Base-by-base conservation (phyloP, 2,113 vertebrate genomes). In the Gobio gobio region DNA sequence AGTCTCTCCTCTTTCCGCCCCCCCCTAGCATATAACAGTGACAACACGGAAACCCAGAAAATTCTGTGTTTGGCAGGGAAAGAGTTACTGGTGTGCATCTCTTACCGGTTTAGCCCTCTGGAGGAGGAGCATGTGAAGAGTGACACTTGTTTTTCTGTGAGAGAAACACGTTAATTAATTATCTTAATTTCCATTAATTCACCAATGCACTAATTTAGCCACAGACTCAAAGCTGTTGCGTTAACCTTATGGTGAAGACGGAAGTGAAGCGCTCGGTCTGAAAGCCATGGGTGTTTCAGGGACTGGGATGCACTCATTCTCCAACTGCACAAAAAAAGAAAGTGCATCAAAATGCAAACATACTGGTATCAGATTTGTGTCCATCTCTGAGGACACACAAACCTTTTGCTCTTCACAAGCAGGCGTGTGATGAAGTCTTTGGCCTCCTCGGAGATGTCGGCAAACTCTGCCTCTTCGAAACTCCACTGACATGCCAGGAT, bases 381-480 rank as follows among this genome's bases (percentile, higher is more conserved):
- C 4, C 45, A 72, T 5, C 24, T 47, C 2, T 43, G 29, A 2
- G 4, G 20, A 78, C 22, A 58, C 66, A 61, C 51, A 75, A 64
- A 97, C 96, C 95, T 96, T 88, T 99, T 99, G 93, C 97, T 97
- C 92, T 99, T 99, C 88, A 98, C 95, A 86, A 99, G 95, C 89
- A 99, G 96, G 26, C 95, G 97, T 22, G 95, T 94, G 91, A 99
- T 97, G 90, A 99, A 99, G 90, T 99, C 98, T 92, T 96, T 97
- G 87, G 96, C 98, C 86, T 97, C 95, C 3, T 97, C 97, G 0
- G 98, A 98, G 88, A 97, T 92, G 77, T 94, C 94, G 49, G 72
- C 88, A 88, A 99, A 99, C 91, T 99, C 97, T 16, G 96, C 96
- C 10, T 96, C 97, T 83, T 99, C 97, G 77, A 99, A 97, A 92